Evolutionary conservation across 2,113 vertebrate species (phyloP).

Genomic region (Austrofundulus limnaeus): DNA sequence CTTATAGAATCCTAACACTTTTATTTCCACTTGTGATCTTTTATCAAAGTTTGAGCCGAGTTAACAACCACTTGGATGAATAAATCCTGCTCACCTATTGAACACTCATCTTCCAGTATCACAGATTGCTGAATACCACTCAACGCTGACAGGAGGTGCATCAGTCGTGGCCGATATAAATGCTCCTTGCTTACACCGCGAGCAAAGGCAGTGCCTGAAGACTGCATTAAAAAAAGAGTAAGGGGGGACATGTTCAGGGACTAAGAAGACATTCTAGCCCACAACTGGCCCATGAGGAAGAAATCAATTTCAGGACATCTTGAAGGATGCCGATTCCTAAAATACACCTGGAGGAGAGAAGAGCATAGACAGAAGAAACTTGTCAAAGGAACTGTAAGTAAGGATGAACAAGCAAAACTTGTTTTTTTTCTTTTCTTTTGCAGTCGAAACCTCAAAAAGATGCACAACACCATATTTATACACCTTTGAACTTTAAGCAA

Average conservation of each 20-base stretch:
- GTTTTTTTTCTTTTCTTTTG: slow-evolving; percentile 1
- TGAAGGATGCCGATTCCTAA: slow-evolving; percentile 3
- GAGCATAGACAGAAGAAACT: background rate
- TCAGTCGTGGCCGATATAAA: background rate
- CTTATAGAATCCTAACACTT: background rate
- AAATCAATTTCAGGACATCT: slow-evolving; percentile 12
- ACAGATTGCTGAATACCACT: background rate
- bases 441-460: no score
- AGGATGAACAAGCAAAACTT: background rate
- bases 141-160: background rate
- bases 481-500: no score
- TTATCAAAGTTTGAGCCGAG: background rate
- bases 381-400: slow-evolving; percentile 4
- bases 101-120: background rate
- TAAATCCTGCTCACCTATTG: background rate
- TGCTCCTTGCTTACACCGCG: background rate
- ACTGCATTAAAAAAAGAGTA: background rate
- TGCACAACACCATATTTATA: no score
- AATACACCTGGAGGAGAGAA: background rate
- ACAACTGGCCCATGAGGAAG: slow-evolving; percentile 7
- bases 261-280: background rate
- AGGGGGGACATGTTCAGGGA: background rate
- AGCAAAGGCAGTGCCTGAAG: background rate
- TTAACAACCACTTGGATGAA: background rate
- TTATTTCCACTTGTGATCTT: background rate